These are phyloP conservation scores for Galeruca laticollis DNA, from an alignment of 2,888 invertebrate species.

Conservation along the genomic window DNA sequence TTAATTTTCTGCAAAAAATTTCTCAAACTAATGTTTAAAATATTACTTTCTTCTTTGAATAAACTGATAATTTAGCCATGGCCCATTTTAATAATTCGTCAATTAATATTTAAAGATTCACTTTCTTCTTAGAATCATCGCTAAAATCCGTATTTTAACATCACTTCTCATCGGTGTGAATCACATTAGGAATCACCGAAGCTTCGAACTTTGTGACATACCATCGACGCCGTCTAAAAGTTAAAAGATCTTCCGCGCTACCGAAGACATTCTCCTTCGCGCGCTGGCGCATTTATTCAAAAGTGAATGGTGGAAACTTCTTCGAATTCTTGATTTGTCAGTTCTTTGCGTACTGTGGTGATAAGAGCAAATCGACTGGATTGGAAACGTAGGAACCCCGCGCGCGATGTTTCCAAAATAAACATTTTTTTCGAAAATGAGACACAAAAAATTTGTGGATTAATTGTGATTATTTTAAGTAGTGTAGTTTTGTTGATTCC, in stretches of 20 bases:
- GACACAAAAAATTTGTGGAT: slow-evolving; percentile 36
- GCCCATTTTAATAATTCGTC: not conserved
- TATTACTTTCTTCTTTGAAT: too few relatives aligned
- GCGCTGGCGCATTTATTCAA: slow-evolving; percentile 42
- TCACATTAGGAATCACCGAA: not conserved
- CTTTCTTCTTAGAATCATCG: not conserved
- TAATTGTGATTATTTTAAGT: slow-evolving; percentile 18
- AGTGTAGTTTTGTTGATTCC: slow-evolving; percentile 27
- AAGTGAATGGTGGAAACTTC: slow-evolving; percentile 56
- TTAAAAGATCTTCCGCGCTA: slow-evolving; percentile 29
- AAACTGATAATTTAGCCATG: not conserved
- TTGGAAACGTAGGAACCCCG: slow-evolving; percentile 11
- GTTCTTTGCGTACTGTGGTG: slow-evolving; percentile 57
- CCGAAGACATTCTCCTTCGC: slow-evolving; percentile 40
- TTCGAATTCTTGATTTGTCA: slow-evolving; percentile 57
- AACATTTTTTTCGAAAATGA: slow-evolving; percentile 35
- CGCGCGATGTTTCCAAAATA: slow-evolving; percentile 39
- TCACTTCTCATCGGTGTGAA: not conserved
- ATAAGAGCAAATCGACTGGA: slow-evolving; percentile 25
- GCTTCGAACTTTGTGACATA: not conserved
- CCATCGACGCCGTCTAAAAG: not conserved
- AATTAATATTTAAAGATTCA: not conserved
- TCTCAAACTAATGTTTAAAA: too few relatives aligned
- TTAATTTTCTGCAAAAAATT: too few relatives aligned
- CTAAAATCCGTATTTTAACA: not conserved